These are phyloP conservation scores for Falco novaeseelandiae DNA, from an alignment of 2,797 vertebrate species.

Conservation along the genomic window DNA sequence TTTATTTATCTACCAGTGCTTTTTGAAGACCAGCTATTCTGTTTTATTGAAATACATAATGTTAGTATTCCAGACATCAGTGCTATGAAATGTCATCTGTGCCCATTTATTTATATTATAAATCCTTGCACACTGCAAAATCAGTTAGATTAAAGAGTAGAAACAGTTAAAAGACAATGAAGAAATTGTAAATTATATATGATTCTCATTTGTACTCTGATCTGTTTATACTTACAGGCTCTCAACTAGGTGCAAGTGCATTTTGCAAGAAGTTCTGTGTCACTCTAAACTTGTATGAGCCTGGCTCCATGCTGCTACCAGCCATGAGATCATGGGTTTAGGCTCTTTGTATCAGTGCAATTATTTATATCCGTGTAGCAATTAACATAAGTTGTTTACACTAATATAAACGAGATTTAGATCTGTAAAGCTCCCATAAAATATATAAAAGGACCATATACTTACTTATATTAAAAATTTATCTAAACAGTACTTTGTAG, in stretches of 20 bases:
- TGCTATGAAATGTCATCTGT: slow-evolving; percentile 38
- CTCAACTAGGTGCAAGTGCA: not conserved
- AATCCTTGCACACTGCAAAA: slow-evolving; percentile 23
- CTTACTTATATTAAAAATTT: not conserved
- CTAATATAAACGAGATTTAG: not conserved
- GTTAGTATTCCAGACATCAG: slow-evolving; percentile 34
- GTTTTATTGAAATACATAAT: slow-evolving; percentile 16
- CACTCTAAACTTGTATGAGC: rapidly evolving
- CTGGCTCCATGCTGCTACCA: not conserved
- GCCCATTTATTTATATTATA: not conserved
- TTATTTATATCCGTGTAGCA: not conserved
- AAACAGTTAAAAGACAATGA: not conserved
- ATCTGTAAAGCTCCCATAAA: not conserved
- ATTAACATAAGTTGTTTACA: not conserved
- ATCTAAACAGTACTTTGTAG: not conserved
- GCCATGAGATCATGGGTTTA: not conserved
- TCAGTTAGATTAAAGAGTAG: not conserved
- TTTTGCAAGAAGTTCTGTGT: not conserved
- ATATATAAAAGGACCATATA: not conserved
- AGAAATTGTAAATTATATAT: not conserved
- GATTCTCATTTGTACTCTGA: not conserved
- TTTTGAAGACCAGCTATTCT: slow-evolving; percentile 47
- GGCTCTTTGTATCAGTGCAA: not conserved
- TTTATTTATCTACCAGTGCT: slow-evolving; percentile 40
- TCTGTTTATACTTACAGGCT: not conserved